Base-by-base conservation (phyloP, 2,797 vertebrate species). In the Merluccius polli region DNA sequence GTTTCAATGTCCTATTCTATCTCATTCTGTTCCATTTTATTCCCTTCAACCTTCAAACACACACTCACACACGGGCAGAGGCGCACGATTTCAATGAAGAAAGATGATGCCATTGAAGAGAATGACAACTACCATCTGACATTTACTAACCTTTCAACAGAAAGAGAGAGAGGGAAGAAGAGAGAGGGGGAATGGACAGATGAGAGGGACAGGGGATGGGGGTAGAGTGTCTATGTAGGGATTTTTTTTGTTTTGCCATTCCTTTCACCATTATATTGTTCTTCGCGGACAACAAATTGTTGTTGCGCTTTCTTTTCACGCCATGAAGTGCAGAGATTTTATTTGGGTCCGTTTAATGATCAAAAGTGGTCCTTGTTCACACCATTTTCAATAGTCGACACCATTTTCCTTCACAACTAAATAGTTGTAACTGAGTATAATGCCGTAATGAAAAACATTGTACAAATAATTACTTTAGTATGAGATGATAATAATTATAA, bases 121-220 rank as follows among this genome's bases (percentile, higher is more conserved):
- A 93, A 94, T 93, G 93, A 94, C 93, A 94, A 92, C 91, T 92
- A 89, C 90, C 91, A 85, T 91, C 91, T 95, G 94, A 94, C 93
- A 95, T 95, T 94, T 94, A 94, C 92, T 94, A 94, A 95, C 94
- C 93, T 94, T 95, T 94, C 92, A 91, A 87, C 84, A 78, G 86
- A 91, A 88, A 93, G 89, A 92, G 59, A 27, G n/a, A 65, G 59
- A 65, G n/a, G 89, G 85, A 87, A 83, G 87, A 88, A 90, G 87
- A 88, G 89, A 72, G 86, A 84, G 81, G 81, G 82, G 70, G 79
- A 87, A 89, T 88, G 89, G 88, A 90, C 81, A 84, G 86, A 88
- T 84, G 87, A 89, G 89, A 86, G 72, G 76, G 5, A 59, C 79
- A 79, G 38, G 12, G 75, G 78, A 27, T 11, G 48, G 71, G 73